phyloP scores from a whole-genome alignment of 1,140 invertebrate species.

The Drosophila tsacasi region DNA sequence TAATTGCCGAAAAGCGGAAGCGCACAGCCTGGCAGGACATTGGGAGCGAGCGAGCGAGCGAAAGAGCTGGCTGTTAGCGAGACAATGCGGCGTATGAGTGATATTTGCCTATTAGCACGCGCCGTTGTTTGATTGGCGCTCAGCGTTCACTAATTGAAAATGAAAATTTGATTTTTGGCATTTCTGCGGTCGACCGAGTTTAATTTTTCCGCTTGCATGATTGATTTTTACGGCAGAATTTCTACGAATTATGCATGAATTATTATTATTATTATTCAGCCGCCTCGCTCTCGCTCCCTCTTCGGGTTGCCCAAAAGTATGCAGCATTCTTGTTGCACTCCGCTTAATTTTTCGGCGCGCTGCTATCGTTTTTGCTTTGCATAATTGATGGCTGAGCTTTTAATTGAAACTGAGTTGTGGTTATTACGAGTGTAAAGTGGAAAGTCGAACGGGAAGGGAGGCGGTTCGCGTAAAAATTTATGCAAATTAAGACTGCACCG shows the following conservation, averaged over 20 bases:
- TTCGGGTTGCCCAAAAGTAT: slow-evolving; percentile 20
- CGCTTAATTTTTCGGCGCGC: slow-evolving; percentile 13
- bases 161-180: slow-evolving; percentile 46
- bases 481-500: slow-evolving; percentile 56
- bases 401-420: slow-evolving; percentile 70
- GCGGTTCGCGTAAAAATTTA: slow-evolving; percentile 32
- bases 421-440: slow-evolving; percentile 51
- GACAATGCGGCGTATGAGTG: slow-evolving; percentile 64
- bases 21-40: slow-evolving; percentile 55
- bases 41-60: slow-evolving; percentile 2
- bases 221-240: slow-evolving; percentile 43
- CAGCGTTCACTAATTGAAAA: slow-evolving; percentile 60
- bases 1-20: slow-evolving; percentile 65
- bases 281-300: background rate
- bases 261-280: slow-evolving; percentile 21
- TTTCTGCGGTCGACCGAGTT: slow-evolving; percentile 35
- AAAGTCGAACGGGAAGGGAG: background rate
- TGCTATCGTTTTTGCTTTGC: slow-evolving; percentile 32
- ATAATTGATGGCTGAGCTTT: slow-evolving; percentile 67
- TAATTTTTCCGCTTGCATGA: slow-evolving; percentile 25
- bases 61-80: slow-evolving; percentile 5
- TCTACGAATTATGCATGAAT: slow-evolving; percentile 32
- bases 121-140: slow-evolving; percentile 40
- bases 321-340: slow-evolving; percentile 21
- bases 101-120: slow-evolving; percentile 37